These are phyloP conservation scores for Lycodopsis pacificus DNA, from an alignment of 2,797 vertebrate genomes.

Conservation along the genomic window DNA sequence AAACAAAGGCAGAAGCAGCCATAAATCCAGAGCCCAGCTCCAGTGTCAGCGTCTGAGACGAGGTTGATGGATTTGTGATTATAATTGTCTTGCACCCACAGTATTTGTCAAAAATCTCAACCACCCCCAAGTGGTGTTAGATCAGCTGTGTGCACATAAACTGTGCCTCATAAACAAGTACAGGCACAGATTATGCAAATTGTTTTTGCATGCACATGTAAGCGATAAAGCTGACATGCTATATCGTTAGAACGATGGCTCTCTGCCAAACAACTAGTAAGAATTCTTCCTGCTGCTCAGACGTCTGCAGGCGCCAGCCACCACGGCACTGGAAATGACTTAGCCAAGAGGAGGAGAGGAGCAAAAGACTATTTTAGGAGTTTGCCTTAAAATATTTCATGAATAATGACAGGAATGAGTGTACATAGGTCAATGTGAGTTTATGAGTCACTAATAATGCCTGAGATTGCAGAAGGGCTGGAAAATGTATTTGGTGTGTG, in stretches of 20 bases:
- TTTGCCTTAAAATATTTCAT: slow-evolving; percentile 77
- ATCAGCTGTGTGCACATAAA: slow-evolving; percentile 39
- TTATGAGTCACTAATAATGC: slow-evolving; percentile 62
- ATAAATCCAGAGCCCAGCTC: slow-evolving; percentile 32
- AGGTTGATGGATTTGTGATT: slow-evolving; percentile 28
- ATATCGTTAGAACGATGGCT: slow-evolving; percentile 52
- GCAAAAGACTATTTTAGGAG: slow-evolving; percentile 76
- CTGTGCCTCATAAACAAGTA: slow-evolving; percentile 45
- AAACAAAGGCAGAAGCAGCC: slow-evolving; percentile 14
- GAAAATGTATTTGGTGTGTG: slow-evolving; percentile 35
- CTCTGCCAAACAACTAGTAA: slow-evolving; percentile 67
- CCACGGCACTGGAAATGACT: slow-evolving; percentile 70
- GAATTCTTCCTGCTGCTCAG: slow-evolving; percentile 71
- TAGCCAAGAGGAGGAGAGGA: slow-evolving; percentile 60
- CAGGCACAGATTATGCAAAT: slow-evolving; percentile 52
- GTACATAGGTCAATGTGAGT: slow-evolving; percentile 62
- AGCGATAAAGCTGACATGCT: slow-evolving; percentile 59
- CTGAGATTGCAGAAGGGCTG: slow-evolving; percentile 49
- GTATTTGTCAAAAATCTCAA: slow-evolving; percentile 40
- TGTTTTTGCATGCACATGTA: slow-evolving; percentile 52
- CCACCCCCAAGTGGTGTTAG: slow-evolving; percentile 10
- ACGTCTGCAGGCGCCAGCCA: slow-evolving; percentile 73
- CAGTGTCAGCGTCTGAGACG: slow-evolving; percentile 29
- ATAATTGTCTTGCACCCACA: slow-evolving; percentile 30
- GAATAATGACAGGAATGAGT: slow-evolving; percentile 79